A percentile compares a stretch with the other conserved stretches of the same genome.
Conservation (phyloP, 2,797 vertebrate genomes). For the Salarias fasciatus region DNA sequence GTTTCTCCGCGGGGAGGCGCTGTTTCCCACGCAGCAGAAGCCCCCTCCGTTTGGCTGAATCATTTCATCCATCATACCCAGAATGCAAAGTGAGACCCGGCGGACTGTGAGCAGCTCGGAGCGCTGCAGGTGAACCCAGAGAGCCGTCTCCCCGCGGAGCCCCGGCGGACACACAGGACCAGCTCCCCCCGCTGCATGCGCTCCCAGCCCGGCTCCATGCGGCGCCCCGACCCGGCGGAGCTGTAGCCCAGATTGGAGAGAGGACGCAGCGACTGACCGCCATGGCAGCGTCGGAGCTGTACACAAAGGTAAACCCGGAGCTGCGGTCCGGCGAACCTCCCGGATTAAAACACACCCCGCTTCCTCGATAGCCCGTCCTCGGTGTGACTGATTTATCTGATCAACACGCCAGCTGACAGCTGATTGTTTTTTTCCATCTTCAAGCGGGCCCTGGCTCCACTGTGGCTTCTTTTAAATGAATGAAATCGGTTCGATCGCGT, state of each 20-base stretch:
- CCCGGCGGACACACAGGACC: slow-evolving; percentile 11
- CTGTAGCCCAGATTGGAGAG: slow-evolving; percentile 63
- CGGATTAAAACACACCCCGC: too few species aligned
- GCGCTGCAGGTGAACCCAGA: slow-evolving; percentile 71
- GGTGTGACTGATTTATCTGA: too few species aligned
- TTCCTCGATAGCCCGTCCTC: too few species aligned
- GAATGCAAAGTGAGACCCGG: slow-evolving; percentile 78
- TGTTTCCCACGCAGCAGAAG: slow-evolving; percentile 29
- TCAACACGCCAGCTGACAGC: too few species aligned
- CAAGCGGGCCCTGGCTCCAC: too few species aligned
- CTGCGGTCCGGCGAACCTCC: too few species aligned
- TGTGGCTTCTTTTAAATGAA: slow-evolving; percentile 41
- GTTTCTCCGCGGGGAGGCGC: slow-evolving; percentile 64
- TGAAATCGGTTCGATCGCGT: slow-evolving; percentile 17
- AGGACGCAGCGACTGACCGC: slow-evolving; percentile 65
- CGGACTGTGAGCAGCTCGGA: background rate
- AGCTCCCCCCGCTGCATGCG: slow-evolving; percentile 39
- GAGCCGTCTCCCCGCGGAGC: slow-evolving; percentile 51
- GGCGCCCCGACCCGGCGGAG: slow-evolving; percentile 54
- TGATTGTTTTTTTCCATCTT: too few species aligned
- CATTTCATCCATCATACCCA: slow-evolving; percentile 83
- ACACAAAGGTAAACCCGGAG: slow-evolving; percentile 89
- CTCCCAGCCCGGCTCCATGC: slow-evolving; percentile 31
- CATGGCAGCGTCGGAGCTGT: slow-evolving; percentile 96
- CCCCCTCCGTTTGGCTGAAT: slow-evolving; percentile 61